Percentiles rank a stretch among this genome's conserved stretches.
phyloP scores from a whole-genome alignment of 53 echinoderm and acorn worm species.

The Mesocentrotus franciscanus region DNA sequence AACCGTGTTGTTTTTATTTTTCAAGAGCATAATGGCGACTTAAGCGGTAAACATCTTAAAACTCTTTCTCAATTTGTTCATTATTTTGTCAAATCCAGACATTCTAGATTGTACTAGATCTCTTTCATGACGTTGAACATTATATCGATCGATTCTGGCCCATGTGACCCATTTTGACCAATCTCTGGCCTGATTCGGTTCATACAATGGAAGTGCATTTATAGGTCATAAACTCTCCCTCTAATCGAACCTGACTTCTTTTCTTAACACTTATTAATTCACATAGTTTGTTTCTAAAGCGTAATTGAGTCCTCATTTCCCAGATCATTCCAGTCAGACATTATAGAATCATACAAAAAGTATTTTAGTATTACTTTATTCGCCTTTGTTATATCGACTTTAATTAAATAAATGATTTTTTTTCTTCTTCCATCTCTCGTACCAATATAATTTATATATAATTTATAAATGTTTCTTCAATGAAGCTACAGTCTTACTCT shows the following conservation, averaged over 20 bases:
- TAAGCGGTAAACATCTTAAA: slow-evolving; percentile 10
- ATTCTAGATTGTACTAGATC: slow-evolving; percentile 18
- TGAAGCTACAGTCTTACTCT: no score
- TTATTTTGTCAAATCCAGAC: slow-evolving; percentile 23
- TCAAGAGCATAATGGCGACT: background rate
- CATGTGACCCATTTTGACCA: background rate
- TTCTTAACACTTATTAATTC: background rate
- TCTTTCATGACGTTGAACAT: background rate
- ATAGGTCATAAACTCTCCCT: background rate
- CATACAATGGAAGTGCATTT: background rate
- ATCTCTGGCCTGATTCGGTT: background rate
- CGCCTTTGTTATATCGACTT: no score
- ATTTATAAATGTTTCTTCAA: no score
- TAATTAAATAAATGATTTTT: no score
- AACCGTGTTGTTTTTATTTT: background rate
- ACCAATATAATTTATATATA: no score
- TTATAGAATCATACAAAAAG: no score
- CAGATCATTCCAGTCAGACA: no score
- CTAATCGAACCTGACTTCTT: background rate
- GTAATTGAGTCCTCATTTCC: no score
- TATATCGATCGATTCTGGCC: background rate
- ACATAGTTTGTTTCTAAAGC: background rate
- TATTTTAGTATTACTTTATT: no score
- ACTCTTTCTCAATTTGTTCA: slow-evolving; percentile 8
- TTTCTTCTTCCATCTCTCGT: no score